Conservation (phyloP, 2,113 vertebrate genomes). For the Equus przewalskii region DNA sequence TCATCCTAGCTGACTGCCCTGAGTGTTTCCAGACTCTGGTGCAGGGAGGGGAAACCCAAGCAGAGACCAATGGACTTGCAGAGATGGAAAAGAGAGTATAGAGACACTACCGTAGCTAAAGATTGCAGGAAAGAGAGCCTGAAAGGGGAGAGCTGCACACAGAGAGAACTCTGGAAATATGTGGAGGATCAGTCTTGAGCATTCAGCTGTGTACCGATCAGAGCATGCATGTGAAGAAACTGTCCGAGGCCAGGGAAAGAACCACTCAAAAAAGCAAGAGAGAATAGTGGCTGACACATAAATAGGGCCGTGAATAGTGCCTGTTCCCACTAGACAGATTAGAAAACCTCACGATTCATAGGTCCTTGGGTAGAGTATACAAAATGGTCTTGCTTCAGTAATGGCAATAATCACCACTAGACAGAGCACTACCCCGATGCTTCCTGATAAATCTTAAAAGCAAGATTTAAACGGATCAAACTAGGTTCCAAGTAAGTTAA, state of each 20-base stretch:
- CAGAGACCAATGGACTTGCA: not conserved
- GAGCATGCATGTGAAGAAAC: not conserved
- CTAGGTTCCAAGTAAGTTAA: not conserved
- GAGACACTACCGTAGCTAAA: not conserved
- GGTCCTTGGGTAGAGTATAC: not conserved
- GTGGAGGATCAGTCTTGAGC: not conserved
- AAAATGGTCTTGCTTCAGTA: not conserved
- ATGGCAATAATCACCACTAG: not conserved
- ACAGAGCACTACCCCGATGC: not conserved
- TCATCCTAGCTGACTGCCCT: not conserved
- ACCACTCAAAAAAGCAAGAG: not conserved
- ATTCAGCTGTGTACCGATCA: not conserved
- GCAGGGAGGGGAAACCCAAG: not conserved
- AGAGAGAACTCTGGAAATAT: not conserved
- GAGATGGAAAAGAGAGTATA: not conserved
- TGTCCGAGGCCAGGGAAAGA: not conserved
- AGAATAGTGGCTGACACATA: not conserved
- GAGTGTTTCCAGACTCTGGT: not conserved
- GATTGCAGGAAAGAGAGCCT: not conserved
- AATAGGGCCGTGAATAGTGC: not conserved
- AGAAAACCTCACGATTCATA: not conserved
- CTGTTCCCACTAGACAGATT: not conserved
- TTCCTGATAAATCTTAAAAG: not conserved
- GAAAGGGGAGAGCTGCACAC: not conserved
- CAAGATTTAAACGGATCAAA: not conserved